Base-by-base conservation (phyloP, 2,888 invertebrate genomes). In the Eubasilissa splendida region DNA sequence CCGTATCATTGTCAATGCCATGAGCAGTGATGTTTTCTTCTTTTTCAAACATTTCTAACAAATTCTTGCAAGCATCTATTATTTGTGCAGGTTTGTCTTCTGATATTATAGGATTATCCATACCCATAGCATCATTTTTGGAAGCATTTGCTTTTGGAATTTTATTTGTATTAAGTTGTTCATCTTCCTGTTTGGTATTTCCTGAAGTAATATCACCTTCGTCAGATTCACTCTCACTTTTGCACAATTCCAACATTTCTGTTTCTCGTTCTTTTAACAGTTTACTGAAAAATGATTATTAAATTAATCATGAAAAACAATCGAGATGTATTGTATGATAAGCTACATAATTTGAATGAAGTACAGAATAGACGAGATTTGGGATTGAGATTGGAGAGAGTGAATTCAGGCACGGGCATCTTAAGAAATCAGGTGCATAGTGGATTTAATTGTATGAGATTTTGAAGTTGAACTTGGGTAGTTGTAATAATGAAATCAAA, bases 181-280 rank as follows among this genome's bases (percentile, higher is more conserved):
- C 60, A 52, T n/a, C 60, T 31, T 11, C 14, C 8, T 70, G 33
- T 70, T 58, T 31, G 12, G 3, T 59, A 10, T 31, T n/a, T 54
- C 65, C 50, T 42, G 66, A 2, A n/a, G 63, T 9, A 7, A 76
- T 77, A 54, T 73, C 54, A 78, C 87, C 87, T 63, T 86, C 86
- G 82, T 90, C 92, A 12, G 91, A 90, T 84, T 93, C 93, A 82
- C 92, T 91, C 81, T 94, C 94, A 84, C 95, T 95, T 88, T 95
- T 94, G 85, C 94, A 96, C 85, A 96, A 93, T 85, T 93, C 91
- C 85, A 93, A 92, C 76, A 95, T 93, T 88, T 95, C 94, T 86
- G 94, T 94, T 85, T 94, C 94, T 76, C 95, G 92, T 85, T 94
- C 92, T 86, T 95, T 92, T 84, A 96, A 88, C 77, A 92, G 90